Conservation (phyloP, 2,888 invertebrate species). For the Brachypalpus laphriformis region DNA sequence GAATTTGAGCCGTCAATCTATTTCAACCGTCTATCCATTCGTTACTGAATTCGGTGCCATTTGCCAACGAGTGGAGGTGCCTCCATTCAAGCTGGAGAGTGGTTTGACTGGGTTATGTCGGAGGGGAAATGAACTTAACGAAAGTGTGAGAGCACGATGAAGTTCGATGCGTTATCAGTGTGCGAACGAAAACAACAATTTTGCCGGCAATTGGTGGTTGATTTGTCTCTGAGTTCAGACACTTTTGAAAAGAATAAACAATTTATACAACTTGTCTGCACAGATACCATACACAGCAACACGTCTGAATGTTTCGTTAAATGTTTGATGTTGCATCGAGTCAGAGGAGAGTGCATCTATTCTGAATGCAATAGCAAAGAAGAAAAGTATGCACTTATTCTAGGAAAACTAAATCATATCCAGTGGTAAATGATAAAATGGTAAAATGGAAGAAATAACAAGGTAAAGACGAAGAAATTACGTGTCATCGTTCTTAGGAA, state of each 20-base stretch:
- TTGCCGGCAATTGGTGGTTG: background rate
- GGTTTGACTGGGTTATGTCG: slow-evolving; percentile 29
- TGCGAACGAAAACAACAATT: background rate
- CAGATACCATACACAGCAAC: no score
- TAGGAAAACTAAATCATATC: slow-evolving; percentile 51
- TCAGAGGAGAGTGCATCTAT: background rate
- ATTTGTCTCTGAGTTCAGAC: background rate
- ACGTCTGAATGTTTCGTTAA: slow-evolving; percentile 26
- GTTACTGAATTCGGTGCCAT: slow-evolving; percentile 56
- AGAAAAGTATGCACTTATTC: slow-evolving; percentile 32
- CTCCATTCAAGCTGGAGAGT: background rate
- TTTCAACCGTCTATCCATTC: slow-evolving; percentile 48
- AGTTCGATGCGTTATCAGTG: slow-evolving; percentile 53
- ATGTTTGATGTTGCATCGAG: slow-evolving; percentile 33
- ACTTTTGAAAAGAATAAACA: background rate
- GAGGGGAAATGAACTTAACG: slow-evolving; percentile 50
- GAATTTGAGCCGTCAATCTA: slow-evolving; percentile 21
- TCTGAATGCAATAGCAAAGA: background rate
- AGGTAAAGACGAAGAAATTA: slow-evolving; percentile 26
- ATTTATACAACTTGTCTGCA: background rate
- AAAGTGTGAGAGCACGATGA: background rate
- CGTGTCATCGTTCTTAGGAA: slow-evolving; percentile 58
- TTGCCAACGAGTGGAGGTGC: slow-evolving; percentile 37
- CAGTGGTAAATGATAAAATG: background rate
- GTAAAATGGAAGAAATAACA: slow-evolving; percentile 14